These are phyloP conservation scores for Anoura caudifer DNA, from an alignment of 2,113 vertebrate genomes.

Conservation along the genomic window DNA sequence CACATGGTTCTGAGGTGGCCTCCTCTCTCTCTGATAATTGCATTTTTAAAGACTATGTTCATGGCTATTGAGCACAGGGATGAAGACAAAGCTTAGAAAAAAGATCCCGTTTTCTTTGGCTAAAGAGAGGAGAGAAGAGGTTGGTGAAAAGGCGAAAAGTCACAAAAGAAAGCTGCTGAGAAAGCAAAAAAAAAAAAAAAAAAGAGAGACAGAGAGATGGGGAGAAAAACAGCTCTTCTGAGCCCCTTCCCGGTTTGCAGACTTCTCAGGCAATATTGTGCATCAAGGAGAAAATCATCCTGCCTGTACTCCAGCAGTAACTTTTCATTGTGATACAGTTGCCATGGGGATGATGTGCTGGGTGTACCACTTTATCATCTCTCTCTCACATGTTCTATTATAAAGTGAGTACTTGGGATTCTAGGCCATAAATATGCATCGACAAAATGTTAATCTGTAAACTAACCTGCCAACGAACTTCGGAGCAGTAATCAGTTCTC, in stretches of 20 bases:
- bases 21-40: background rate
- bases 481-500: background rate
- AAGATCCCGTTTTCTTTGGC: background rate
- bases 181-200: background rate
- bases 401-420: slow-evolving; percentile 59
- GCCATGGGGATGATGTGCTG: slow-evolving; percentile 70
- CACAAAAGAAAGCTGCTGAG: background rate
- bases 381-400: slow-evolving; percentile 62
- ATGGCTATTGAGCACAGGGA: background rate
- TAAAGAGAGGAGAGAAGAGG: background rate
- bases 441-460: slow-evolving; percentile 62
- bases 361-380: slow-evolving; percentile 64
- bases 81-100: background rate
- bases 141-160: background rate
- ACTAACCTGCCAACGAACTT: slow-evolving; percentile 51
- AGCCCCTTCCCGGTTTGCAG: background rate
- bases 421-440: slow-evolving; percentile 66
- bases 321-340: slow-evolving; percentile 68
- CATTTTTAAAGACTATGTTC: background rate
- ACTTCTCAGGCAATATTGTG: background rate
- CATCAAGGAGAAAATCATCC: background rate
- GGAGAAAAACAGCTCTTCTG: background rate
- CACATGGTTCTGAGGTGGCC: fast-evolving
- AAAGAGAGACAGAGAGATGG: too few species aligned
- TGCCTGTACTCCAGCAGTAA: slow-evolving; percentile 22